Evolutionary conservation across 2,113 vertebrate species (phyloP), one percentile per base, ranked within the genome.

Genomic region (Bagarius yarrelli): DNA sequence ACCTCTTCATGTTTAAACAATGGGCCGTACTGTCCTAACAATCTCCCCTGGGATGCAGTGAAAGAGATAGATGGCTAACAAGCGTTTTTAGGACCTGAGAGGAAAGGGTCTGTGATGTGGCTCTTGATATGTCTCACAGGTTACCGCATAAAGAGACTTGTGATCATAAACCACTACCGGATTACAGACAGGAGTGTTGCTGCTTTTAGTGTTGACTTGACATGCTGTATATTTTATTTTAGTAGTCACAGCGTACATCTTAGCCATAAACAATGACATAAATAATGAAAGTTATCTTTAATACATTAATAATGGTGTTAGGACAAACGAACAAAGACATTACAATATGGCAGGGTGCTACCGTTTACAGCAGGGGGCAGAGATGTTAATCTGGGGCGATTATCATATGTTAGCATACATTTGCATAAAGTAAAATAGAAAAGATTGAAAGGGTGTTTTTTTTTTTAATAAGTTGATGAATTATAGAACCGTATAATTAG

Each of bases 371-470:
- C 67, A 82, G 25, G 69, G 53, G n/a, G 57, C 27, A 81, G 44
- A 81, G 78, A 84, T 81, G 78, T 73, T 86, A 78, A 80, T 81
- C 81, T 57, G 61, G 57, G 59, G 21, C 55, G 81, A 83, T 86
- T 85, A 85, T 23, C 81, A 85, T 81, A 83, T 15, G 76, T 86
- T 85, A 81, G 81, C 83, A 85, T 86, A 27, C 1, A 83, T 86
- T 82, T 80, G 83, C 85, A 86, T 81, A 25, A 16, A 75, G 80
- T 78, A 69, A 6, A 55, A 63, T 53, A 18, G 13, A 81, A 83
- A 61, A 78, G 78, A 80, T 72, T 76, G 63, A 36, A 47, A 83
- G 60, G 52, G 55, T 63, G 30, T 44, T 60, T 55, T 61, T 18
- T n/a, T n/a, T n/a, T n/a, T n/a, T 15, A 23, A 15, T 18, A 32